phyloP scores from a whole-genome alignment of 2,888 invertebrate genomes.

The Mechanitis messenoides region DNA sequence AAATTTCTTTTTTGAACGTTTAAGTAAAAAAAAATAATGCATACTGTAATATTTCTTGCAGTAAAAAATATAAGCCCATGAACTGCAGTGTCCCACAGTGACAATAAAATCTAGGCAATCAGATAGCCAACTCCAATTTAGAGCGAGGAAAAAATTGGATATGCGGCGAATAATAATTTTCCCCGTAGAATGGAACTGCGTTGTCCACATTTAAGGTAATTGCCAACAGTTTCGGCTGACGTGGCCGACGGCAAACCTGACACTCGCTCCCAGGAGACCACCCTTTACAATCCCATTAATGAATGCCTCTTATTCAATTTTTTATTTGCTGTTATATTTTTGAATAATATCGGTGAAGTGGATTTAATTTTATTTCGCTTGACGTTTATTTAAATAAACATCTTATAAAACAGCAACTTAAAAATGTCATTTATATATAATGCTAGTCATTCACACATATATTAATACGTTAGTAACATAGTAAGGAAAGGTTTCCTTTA shows the following conservation, averaged over 20 bases:
- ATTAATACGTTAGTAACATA: not conserved
- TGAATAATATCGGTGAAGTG: slow-evolving; percentile 18
- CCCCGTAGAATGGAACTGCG: slow-evolving; percentile 64
- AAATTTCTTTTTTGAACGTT: too few species aligned
- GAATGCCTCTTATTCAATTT: slow-evolving; percentile 68
- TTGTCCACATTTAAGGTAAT: slow-evolving; percentile 76
- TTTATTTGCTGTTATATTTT: slow-evolving; percentile 43
- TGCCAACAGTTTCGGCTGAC: slow-evolving; percentile 72
- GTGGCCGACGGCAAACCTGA: slow-evolving; percentile 66
- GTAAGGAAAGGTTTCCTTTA: not conserved
- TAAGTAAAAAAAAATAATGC: not conserved
- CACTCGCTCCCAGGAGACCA: slow-evolving; percentile 61
- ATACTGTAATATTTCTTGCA: slow-evolving; percentile 1
- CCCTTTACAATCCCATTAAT: slow-evolving; percentile 73
- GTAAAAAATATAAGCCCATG: slow-evolving; percentile 14
- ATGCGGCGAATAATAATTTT: slow-evolving; percentile 72
- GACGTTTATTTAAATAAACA: not conserved
- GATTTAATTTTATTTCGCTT: slow-evolving; percentile 4
- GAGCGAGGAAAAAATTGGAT: slow-evolving; percentile 64
- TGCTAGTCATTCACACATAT: too few species aligned
- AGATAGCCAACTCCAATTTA: slow-evolving; percentile 59
- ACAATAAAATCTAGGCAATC: slow-evolving; percentile 55
- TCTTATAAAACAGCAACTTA: not conserved
- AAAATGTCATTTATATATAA: not conserved
- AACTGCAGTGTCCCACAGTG: slow-evolving; percentile 27